phyloP scores from a whole-genome alignment of 2,113 vertebrate species.

The Speoplatyrhinus poulsoni region DNA sequence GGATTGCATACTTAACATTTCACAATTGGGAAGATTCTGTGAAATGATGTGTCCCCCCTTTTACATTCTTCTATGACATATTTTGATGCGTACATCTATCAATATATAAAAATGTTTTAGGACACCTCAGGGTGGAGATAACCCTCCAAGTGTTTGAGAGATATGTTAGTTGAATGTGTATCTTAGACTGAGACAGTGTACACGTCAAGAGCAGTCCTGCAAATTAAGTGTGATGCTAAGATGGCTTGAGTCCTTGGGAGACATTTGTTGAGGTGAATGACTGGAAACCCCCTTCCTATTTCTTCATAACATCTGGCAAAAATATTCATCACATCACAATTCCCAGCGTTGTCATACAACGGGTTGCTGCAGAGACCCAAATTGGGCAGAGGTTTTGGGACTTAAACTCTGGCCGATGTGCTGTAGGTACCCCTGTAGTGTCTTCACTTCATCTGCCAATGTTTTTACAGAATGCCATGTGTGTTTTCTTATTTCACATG shows the following conservation, averaged over 20 bases:
- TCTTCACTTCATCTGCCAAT: constrained; percentile 12
- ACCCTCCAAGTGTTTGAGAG: constrained; percentile 2
- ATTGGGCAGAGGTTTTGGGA: constrained; percentile 30
- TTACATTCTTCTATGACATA: neutral
- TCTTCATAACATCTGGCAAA: constrained; percentile 60
- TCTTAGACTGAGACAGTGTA: neutral
- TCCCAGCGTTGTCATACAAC: constrained; percentile 54
- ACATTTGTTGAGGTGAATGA: constrained; percentile 55
- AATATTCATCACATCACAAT: constrained; percentile 53
- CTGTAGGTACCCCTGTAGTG: constrained; percentile 36
- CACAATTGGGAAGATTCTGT: neutral
- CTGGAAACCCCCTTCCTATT: constrained; percentile 35
- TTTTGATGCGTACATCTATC: neutral
- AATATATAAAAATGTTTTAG: neutral
- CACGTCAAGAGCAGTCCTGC: neutral
- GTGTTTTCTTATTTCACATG: neutral
- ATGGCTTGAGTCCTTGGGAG: constrained; percentile 50
- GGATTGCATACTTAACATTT: neutral
- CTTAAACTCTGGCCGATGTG: constrained; percentile 1
- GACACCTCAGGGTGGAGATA: neutral
- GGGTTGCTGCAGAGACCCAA: constrained; percentile 45
- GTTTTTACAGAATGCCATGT: constrained; percentile 8
- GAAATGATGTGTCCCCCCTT: too few relatives aligned
- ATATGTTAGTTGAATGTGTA: neutral
- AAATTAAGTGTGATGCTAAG: constrained; percentile 34